Percentiles rank a stretch among this genome's conserved stretches.
phyloP scores from a whole-genome alignment of 2,888 invertebrate genomes.

The Spialia ferax region DNA sequence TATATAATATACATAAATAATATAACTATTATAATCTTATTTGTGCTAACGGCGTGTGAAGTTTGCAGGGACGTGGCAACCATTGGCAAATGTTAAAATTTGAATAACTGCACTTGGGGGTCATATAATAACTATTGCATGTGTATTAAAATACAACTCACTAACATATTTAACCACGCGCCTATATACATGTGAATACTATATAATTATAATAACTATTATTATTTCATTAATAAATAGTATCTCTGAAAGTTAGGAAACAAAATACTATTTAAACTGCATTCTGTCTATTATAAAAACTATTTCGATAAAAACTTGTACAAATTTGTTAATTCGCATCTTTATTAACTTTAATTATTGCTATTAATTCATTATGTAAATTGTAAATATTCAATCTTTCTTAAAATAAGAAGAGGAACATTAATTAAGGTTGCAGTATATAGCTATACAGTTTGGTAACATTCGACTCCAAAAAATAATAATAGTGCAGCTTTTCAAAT shows the following conservation, averaged over 20 bases:
- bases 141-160: conserved; percentile 65
- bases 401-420: conserved; percentile 87
- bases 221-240: conserved; percentile 87
- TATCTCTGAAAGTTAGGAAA: conserved; percentile 88
- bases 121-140: conserved; percentile 69
- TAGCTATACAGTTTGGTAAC: conserved; percentile 84
- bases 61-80: conserved; percentile 77
- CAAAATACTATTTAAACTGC: conserved; percentile 82
- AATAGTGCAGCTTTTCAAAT: conserved; percentile 87
- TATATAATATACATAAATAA: conserved; percentile 49
- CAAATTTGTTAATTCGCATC: conserved; percentile 83
- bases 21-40: conserved; percentile 55
- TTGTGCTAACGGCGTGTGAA: conserved; percentile 83
- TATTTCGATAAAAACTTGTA: conserved; percentile 85
- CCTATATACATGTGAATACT: conserved; percentile 84
- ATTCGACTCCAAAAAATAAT: conserved; percentile 76
- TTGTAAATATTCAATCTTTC: conserved; percentile 87
- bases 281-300: conserved; percentile 84
- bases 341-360: conserved; percentile 81
- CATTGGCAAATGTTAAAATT: conserved; percentile 83
- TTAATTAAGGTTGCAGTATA: conserved; percentile 84
- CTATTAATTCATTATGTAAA: conserved; percentile 81
- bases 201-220: conserved; percentile 88
- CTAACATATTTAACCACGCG: conserved; percentile 72
- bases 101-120: conserved; percentile 86